Conservation (phyloP, 2,888 invertebrate species). For the Euproctis similis region DNA sequence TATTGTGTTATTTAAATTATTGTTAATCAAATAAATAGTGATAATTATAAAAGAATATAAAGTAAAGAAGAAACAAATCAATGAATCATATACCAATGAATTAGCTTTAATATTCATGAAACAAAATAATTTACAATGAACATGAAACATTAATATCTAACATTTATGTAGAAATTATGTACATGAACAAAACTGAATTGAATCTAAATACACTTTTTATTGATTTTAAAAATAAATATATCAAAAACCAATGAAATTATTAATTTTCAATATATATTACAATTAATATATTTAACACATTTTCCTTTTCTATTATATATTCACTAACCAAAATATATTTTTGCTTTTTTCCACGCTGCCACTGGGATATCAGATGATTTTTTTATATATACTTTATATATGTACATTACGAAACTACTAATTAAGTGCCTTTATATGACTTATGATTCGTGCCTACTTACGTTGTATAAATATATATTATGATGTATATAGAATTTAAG, state of each 20-base stretch:
- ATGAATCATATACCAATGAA: no score
- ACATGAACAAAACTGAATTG: no score
- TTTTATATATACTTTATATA: slow-evolving; percentile 16
- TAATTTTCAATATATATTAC: no score
- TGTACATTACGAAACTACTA: slow-evolving; percentile 8
- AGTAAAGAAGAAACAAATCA: no score
- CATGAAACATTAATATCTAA: no score
- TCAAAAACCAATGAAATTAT: no score
- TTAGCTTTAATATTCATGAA: no score
- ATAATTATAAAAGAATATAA: no score
- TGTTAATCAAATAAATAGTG: background rate
- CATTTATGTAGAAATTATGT: no score
- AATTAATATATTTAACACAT: background rate
- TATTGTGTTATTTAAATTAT: background rate
- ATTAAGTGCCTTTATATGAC: slow-evolving; percentile 23
- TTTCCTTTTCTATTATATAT: slow-evolving; percentile 3
- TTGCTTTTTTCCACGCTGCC: slow-evolving; percentile 57
- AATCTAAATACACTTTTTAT: no score
- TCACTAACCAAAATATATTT: slow-evolving; percentile 10
- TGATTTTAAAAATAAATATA: no score
- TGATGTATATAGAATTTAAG: slow-evolving; percentile 18
- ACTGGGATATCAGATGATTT: slow-evolving; percentile 46
- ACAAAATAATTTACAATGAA: no score
- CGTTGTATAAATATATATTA: slow-evolving; percentile 19
- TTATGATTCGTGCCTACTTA: slow-evolving; percentile 47